Evolutionary conservation across 2,797 vertebrate species (phyloP).

Genomic region (Propithecus perrieri): DNA sequence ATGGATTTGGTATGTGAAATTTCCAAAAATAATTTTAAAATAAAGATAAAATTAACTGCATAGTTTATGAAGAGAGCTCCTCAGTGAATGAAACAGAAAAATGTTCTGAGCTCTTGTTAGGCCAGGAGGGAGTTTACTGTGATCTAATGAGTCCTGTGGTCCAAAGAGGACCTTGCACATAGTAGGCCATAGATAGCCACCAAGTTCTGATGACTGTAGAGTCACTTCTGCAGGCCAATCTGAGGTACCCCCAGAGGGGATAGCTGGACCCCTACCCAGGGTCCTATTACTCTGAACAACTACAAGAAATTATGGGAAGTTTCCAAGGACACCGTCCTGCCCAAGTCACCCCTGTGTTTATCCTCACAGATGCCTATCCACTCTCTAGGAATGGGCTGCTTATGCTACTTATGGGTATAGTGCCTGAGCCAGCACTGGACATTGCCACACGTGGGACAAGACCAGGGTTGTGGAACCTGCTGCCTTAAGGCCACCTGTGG

Average conservation of each 20-base stretch:
- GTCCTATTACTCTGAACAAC: background rate
- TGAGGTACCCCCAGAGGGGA: background rate
- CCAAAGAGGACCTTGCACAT: background rate
- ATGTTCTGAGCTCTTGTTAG: background rate
- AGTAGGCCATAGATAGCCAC: background rate
- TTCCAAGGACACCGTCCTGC: background rate
- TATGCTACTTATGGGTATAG: fast-evolving
- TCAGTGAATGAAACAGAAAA: background rate
- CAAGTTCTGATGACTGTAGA: background rate
- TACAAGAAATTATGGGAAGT: background rate
- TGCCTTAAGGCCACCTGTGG: too few relatives aligned
- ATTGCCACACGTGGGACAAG: fast-evolving
- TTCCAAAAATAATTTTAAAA: background rate
- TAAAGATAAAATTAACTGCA: background rate
- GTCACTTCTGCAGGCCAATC: background rate
- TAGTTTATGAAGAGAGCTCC: background rate
- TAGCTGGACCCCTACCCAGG: background rate
- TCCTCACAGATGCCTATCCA: background rate
- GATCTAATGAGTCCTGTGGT: background rate
- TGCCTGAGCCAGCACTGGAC: background rate
- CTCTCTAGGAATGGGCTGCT: background rate
- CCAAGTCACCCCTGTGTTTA: background rate
- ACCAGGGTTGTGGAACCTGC: background rate
- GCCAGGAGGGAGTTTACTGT: background rate
- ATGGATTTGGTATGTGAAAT: background rate